Base-by-base conservation (phyloP, 2,797 vertebrate genomes). In the Coluber constrictor region DNA sequence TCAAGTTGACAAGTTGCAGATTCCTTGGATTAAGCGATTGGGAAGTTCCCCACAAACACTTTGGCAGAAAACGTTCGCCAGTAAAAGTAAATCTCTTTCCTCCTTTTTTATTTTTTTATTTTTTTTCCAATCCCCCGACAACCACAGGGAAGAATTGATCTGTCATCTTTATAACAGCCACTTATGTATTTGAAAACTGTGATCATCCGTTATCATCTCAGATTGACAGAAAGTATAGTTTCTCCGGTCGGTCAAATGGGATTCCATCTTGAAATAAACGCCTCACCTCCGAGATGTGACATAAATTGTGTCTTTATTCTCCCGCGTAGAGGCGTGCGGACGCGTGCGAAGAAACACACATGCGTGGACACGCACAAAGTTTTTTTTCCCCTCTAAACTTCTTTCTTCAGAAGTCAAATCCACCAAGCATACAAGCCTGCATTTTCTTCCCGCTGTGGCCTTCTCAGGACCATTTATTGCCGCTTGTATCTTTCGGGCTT, bases 101-200 rank as follows among this genome's bases (percentile, higher is more conserved):
- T 12, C 10, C 16, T 87, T 32, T 54, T 32, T 6, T 18, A 8
- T 66, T 83, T 86, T 43, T n/a, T n/a, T 54, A 25, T 25, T 23
- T 57, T 59, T 43, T 54, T 54, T 20, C 2, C 57, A 83, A n/a
- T 18, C 66, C 66, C 57, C 55, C 5, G 25, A 59, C 90, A 63
- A 89, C 92, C 90, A 11, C 87, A 10, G 90, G 61, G 92, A 93
- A 91, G 66, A 91, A 93, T 93, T 93, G 92, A 93, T 93, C 90
- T 93, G 86, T 93, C 92, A 93, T 93, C 92, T 93, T 91, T 89
- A 5, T 93, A 93, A 93, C 92, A 91, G 90, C 87, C 92, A 93
- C 90, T 93, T 93, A 88, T 27, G 25, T 91, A 63, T 93, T 91
- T 91, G 90, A 93, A 91, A 93, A 93, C 92, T 91, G 83, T 93